phyloP scores from a whole-genome alignment of 2,888 invertebrate genomes.

The Drosophila maculinotata region DNA sequence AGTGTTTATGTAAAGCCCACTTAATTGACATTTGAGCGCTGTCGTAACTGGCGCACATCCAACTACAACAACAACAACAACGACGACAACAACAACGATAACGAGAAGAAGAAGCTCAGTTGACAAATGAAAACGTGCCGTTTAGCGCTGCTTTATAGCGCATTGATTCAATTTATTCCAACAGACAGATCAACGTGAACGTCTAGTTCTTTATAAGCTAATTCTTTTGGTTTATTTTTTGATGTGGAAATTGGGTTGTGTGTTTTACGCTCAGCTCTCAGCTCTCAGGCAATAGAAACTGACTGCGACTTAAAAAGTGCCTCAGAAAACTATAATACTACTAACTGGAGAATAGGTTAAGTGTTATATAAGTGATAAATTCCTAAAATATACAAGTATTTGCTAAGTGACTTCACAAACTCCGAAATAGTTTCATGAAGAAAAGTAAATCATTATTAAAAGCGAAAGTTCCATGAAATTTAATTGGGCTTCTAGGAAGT shows the following conservation, averaged over 20 bases:
- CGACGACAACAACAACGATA: constrained; percentile 16
- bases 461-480: no score
- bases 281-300: constrained; percentile 44
- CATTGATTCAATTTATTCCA: constrained; percentile 74
- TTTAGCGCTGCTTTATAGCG: constrained; percentile 61
- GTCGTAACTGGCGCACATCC: constrained; percentile 56
- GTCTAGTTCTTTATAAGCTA: constrained; percentile 63
- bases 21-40: constrained; percentile 77
- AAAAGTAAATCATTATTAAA: no score
- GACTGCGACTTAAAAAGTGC: background rate
- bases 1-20: constrained; percentile 78
- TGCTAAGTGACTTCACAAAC: no score
- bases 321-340: no score
- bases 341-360: no score
- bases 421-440: no score
- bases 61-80: constrained; percentile 22
- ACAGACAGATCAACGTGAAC: constrained; percentile 34
- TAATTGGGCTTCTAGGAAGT: no score
- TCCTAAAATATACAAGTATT: no score
- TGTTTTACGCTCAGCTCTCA: constrained; percentile 23
- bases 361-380: no score
- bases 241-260: constrained; percentile 59
- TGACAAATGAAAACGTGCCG: constrained; percentile 53
- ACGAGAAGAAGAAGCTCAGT: background rate
- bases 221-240: constrained; percentile 52